Conservation (phyloP, 2,113 vertebrate genomes). For the Burhinus bistriatus region DNA sequence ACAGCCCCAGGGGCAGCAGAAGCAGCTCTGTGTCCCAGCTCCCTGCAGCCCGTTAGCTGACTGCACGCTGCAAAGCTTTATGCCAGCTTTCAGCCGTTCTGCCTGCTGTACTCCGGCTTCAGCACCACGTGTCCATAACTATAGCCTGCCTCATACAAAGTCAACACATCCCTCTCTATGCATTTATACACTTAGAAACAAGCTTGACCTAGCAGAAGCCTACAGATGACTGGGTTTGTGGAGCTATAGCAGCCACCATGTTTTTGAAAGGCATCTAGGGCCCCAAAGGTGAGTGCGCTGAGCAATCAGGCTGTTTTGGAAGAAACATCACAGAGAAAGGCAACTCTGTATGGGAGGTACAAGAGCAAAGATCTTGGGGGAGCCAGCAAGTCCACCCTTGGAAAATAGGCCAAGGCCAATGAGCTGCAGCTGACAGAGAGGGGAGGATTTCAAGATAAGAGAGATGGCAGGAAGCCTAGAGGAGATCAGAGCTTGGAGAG, state of each 20-base stretch:
- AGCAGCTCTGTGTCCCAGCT: background rate
- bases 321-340: background rate
- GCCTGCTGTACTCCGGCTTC: accelerated
- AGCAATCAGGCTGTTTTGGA: background rate
- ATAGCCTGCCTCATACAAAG: background rate
- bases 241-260: accelerated
- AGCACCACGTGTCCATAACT: accelerated
- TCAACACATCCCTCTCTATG: background rate
- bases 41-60: accelerated
- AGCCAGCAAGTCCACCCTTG: background rate
- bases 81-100: background rate
- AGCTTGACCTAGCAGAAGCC: background rate
- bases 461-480: conserved; percentile 38
- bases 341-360: background rate
- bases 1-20: background rate
- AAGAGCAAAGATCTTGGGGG: background rate
- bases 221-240: background rate
- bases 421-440: conserved; percentile 1
- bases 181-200: background rate
- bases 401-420: background rate
- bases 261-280: background rate
- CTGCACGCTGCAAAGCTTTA: background rate
- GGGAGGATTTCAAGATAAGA: conserved; percentile 27
- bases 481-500: background rate
- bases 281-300: accelerated